Evolutionary conservation across 2,888 invertebrate species (phyloP).

Genomic region (Thumatha senex): DNA sequence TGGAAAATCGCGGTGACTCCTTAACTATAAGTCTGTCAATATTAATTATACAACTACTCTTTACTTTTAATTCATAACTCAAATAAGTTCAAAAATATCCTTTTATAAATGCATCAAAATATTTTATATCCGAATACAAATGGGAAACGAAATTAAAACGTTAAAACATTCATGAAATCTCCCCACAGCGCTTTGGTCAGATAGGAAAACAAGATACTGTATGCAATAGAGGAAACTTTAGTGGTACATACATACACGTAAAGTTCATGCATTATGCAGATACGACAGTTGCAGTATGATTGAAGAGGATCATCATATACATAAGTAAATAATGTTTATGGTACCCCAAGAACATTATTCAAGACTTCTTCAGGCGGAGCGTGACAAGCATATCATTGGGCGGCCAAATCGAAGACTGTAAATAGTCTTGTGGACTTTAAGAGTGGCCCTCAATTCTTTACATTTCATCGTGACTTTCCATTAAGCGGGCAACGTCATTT

Average conservation of each 20-base stretch:
- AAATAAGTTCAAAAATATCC: neutral
- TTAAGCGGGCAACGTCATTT: no score
- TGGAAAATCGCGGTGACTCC: no score
- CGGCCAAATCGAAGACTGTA: no score
- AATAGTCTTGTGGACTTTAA: no score
- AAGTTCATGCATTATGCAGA: constrained; percentile 16
- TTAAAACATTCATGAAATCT: constrained; percentile 38
- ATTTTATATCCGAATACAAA: constrained; percentile 35
- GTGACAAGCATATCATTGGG: no score
- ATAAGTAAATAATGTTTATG: neutral
- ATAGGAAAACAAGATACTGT: constrained; percentile 31
- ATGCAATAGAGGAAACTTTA: constrained; percentile 16
- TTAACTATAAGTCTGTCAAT: no score
- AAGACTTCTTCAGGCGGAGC: no score
- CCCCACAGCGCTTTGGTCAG: constrained; percentile 21
- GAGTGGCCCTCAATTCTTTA: no score
- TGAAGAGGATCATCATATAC: neutral
- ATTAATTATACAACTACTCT: neutral
- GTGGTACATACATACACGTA: constrained; percentile 7
- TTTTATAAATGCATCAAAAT: constrained; percentile 11
- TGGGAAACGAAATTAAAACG: constrained; percentile 27
- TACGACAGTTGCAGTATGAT: neutral
- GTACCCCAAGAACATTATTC: no score
- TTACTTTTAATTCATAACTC: neutral
- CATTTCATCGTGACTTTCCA: no score